Base-by-base conservation (phyloP, 2,113 vertebrate species). In the Budorcas taxicolor region DNA sequence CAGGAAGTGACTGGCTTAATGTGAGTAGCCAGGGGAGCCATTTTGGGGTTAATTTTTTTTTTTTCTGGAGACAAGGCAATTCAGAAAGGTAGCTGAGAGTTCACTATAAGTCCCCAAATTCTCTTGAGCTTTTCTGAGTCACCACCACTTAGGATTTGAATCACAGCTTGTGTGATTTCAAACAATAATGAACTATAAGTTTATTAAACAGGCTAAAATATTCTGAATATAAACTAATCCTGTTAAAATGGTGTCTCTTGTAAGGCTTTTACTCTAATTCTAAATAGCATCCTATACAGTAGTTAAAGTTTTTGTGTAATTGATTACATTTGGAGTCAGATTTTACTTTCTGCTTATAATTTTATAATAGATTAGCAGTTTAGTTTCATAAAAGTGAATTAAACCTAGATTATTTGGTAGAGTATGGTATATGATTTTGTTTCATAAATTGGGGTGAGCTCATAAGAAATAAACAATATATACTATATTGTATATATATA, bases 321-420 rank as follows among this genome's bases (percentile, higher is more conserved):
- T 81, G 57, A 47, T 91, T 40, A 64, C n/a, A 95, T 50, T 92
- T 80, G 25, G 52, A 85, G 87, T 88, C 27, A 82, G 33, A 0
- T 71, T 71, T 95, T 78, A 83, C 6, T 96, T 96, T 93, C 71
- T 96, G 57, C 84, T 96, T 97, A 53, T 86, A 97, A 53, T 97
- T 78, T 87, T 88, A 33, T 1, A 96, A 17, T 55, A 90, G 50
- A 90, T 95, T 95, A 92, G 58, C 43, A 94, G 52, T 92, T 93
- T 89, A 74, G 83, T 94, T 98, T 85, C 16, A 74, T 94, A 87
- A 53, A 83, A 83, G 15, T 83, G 96, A 93, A 71, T 76, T 55
- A 91, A 76, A 76, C 1, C 43, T 95, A 74, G n/a, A 53, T 82
- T 94, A 89, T 81, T 13, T 78, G 94, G 10, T 88, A 95, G 40